Evolutionary conservation across 2,888 invertebrate genomes (phyloP).

Genomic region (Argyresthia albistria): DNA sequence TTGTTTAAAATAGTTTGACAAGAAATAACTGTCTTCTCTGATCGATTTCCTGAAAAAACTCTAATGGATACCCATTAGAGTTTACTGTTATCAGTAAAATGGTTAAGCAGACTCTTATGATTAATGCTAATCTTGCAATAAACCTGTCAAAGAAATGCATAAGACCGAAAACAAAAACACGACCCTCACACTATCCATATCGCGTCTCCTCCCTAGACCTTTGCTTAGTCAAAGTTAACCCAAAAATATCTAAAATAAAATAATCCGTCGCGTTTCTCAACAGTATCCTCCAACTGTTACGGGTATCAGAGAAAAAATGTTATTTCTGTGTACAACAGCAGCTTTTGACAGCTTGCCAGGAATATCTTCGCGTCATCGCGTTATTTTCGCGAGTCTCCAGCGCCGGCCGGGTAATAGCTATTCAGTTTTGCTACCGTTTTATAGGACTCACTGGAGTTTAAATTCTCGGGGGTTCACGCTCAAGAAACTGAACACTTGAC

Average conservation of each 20-base stretch:
- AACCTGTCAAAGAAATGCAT: too few species aligned
- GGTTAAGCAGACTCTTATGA: too few species aligned
- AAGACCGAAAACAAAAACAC: too few species aligned
- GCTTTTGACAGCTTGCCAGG: slow-evolving; percentile 48
- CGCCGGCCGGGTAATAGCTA: background rate
- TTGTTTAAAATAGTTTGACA: too few species aligned
- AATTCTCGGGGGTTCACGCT: background rate
- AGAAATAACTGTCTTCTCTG: too few species aligned
- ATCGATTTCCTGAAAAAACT: too few species aligned
- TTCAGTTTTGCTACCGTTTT: background rate
- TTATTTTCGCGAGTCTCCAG: slow-evolving; percentile 13
- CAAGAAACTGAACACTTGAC: too few species aligned
- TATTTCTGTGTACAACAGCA: slow-evolving; percentile 49
- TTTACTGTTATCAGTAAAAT: too few species aligned
- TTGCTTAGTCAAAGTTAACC: slow-evolving; percentile 2
- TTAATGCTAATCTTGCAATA: too few species aligned
- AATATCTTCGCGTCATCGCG: slow-evolving; percentile 29
- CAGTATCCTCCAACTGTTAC: slow-evolving; percentile 13
- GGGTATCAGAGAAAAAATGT: slow-evolving; percentile 10
- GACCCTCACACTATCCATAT: too few species aligned
- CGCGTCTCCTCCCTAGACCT: too few species aligned
- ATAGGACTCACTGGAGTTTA: background rate
- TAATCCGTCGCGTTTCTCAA: background rate
- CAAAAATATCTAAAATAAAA: background rate
- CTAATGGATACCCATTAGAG: too few species aligned